phyloP scores from a whole-genome alignment of 1,140 invertebrate species.

The Drosophila hydei region DNA sequence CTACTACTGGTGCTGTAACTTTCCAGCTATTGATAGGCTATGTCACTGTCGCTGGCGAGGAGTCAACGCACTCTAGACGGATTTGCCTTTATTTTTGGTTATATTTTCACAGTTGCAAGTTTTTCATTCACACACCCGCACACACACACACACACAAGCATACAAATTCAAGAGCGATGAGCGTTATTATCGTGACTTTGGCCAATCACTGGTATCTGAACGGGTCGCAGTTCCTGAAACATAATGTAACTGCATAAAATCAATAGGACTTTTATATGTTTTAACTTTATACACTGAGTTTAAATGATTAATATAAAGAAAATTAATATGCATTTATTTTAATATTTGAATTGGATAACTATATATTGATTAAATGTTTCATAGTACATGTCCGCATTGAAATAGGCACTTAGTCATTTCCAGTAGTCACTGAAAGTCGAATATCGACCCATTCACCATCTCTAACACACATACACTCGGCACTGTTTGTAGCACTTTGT shows the following conservation, averaged over 20 bases:
- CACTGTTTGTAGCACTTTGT: constrained; percentile 34
- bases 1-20: constrained; percentile 30
- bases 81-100: constrained; percentile 72
- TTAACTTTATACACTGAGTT: not conserved
- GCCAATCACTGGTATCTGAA: constrained; percentile 17
- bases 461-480: constrained; percentile 25
- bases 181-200: constrained; percentile 14
- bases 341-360: no score
- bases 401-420: not conserved
- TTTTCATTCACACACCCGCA: constrained; percentile 74
- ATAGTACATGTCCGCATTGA: no score
- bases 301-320: not conserved
- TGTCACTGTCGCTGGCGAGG: constrained; percentile 17
- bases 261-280: not conserved
- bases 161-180: constrained; percentile 26
- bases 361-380: no score
- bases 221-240: constrained; percentile 14
- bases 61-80: constrained; percentile 41
- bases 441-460: constrained; percentile 12
- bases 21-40: constrained; percentile 21
- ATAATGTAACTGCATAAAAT: not conserved
- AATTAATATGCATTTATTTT: not conserved
- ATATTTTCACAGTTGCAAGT: constrained; percentile 76
- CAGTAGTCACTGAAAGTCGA: not conserved
- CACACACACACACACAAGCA: constrained; percentile 30